Evolutionary conservation across 2,888 invertebrate genomes (phyloP), one percentile per base, ranked within the genome.

Genomic region (Lycia hirtaria): DNA sequence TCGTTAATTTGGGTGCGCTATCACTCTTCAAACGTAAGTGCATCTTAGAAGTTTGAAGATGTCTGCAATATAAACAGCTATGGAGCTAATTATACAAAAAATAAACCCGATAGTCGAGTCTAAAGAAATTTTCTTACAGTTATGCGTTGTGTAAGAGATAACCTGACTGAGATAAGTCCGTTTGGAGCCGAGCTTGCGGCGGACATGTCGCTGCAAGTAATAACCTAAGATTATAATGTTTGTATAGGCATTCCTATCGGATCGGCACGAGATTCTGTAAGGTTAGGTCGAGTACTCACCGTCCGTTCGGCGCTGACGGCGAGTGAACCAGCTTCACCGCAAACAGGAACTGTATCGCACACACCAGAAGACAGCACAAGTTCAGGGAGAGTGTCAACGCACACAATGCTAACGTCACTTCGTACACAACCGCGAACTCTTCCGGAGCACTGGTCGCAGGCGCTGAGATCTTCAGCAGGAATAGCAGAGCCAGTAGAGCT

Each of bases 281-380:
- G 60, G 61, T 61, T 55, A 53, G 45, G 62, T 32, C 26, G 33
- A 32, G 1, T 32, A 87, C 91, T 88, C 77, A 92, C 92, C 92
- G 94, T 78, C 95, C 95, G 73, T 95, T 96, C 72, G 96, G 96
- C 56, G 96, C 96, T 76, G 96, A 95, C 43, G 96, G 96, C 49
- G 97, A 96, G 80, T 97, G 96, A 78, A 97, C 95, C 85, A 98
- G 93, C 92, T 98, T 98, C 69, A 98, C 97, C 43, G 98, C 97
- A 83, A 98, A 98, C 80, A 98, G 94, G 92, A 97, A 98, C 93
- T 98, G 98, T 80, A 98, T 97, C 73, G 97, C 96, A 93, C 98
- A 98, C 76, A 98, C 97, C 72, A 98, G 94, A 60, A 98, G 93
- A 83, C 98, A 98, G 93, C 97, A 97, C 62, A 98, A 93, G 90